Percentiles rank a stretch among this genome's conserved stretches.
Conservation (phyloP, 2,888 invertebrate genomes). For the Trachelus stipa region DNA sequence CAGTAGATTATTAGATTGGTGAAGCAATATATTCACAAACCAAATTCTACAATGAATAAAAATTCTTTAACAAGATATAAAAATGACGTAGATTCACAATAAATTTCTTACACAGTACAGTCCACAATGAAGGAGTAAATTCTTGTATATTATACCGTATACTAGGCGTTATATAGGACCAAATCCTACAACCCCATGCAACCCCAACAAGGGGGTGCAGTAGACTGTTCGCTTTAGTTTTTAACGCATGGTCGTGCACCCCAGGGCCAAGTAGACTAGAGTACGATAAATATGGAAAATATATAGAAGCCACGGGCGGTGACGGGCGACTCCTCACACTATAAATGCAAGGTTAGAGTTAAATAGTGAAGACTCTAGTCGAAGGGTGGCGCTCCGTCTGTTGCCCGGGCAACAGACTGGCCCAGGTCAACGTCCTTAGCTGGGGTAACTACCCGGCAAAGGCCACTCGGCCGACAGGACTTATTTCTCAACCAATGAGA, state of each 20-base stretch:
- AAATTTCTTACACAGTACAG: background rate
- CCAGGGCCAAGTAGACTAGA: conserved; percentile 11
- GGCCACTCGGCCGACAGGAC: background rate
- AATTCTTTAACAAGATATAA: background rate
- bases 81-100: background rate
- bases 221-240: conserved; percentile 14
- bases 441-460: conserved; percentile 18
- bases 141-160: background rate
- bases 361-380: conserved; percentile 22
- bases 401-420: conserved; percentile 47
- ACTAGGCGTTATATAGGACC: background rate
- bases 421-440: conserved; percentile 41
- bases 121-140: background rate
- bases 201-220: conserved; percentile 16
- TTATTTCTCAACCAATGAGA: background rate
- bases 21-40: background rate
- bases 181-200: conserved; percentile 9
- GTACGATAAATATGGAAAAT: conserved; percentile 6
- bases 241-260: conserved; percentile 8
- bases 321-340: conserved; percentile 2
- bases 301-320: background rate
- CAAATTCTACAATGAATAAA: background rate
- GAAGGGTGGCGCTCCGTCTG: conserved; percentile 44
- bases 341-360: conserved; percentile 2
- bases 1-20: background rate